These are phyloP conservation scores for Rotaria sp. DNA, from an alignment of 2,888 invertebrate species.

Conservation along the genomic window DNA sequence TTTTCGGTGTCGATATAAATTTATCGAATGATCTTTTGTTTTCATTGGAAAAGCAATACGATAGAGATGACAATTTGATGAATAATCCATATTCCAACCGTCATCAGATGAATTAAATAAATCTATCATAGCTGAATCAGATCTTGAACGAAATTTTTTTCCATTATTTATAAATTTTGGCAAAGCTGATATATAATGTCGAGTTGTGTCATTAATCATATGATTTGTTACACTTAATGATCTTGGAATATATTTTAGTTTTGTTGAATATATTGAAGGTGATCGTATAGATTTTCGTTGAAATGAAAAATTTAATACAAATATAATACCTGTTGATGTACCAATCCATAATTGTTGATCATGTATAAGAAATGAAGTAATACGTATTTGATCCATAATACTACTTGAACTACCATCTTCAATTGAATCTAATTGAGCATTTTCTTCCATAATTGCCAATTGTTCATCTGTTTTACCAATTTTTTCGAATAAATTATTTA, in stretches of 20 bases:
- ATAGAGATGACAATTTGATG: not conserved
- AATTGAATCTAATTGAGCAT: not conserved
- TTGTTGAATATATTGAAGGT: not conserved
- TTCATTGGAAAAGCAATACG: not conserved
- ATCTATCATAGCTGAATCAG: not conserved
- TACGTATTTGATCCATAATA: not conserved
- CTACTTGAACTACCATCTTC: not conserved
- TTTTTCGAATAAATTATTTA: constrained; percentile 1
- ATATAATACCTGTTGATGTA: not conserved
- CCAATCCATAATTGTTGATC: constrained; percentile 15
- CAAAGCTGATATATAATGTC: not conserved
- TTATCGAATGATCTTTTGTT: not conserved
- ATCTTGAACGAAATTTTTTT: not conserved
- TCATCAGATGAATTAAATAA: not conserved
- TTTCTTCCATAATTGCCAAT: not conserved
- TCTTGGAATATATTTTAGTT: not conserved
- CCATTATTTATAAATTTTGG: not conserved
- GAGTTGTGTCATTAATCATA: not conserved
- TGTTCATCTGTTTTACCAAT: not conserved
- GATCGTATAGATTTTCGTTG: not conserved
- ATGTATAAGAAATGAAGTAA: constrained; percentile 4
- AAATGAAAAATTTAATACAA: not conserved
- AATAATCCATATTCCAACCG: not conserved
- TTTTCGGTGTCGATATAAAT: not conserved
- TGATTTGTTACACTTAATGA: not conserved